Conservation (phyloP, 2,888 invertebrate genomes). For the Parnassius mnemosyne region DNA sequence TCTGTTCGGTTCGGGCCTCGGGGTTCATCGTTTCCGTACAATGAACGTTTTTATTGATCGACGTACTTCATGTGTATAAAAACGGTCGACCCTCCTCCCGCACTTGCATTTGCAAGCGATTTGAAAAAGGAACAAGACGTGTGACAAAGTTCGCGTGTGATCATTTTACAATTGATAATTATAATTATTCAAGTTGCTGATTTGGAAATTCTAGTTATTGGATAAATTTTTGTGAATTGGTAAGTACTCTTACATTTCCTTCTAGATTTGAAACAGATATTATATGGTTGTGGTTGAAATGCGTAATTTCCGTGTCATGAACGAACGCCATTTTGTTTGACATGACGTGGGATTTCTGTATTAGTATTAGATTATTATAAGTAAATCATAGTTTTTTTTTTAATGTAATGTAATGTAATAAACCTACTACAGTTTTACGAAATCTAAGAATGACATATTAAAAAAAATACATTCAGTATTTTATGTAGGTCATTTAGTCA, state of each 20-base stretch:
- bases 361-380: no score
- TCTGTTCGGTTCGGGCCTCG: slow-evolving; percentile 19
- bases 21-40: slow-evolving; percentile 20
- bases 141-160: slow-evolving; percentile 24
- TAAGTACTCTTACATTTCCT: slow-evolving; percentile 15
- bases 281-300: slow-evolving; percentile 2
- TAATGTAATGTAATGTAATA: no score
- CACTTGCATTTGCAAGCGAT: slow-evolving; percentile 20
- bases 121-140: slow-evolving; percentile 28
- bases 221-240: slow-evolving; percentile 25
- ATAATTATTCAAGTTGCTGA: slow-evolving; percentile 24
- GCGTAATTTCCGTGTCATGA: slow-evolving; percentile 10
- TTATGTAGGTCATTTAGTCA: no score
- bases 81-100: slow-evolving; percentile 19
- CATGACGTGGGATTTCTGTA: slow-evolving; percentile 19
- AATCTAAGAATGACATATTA: no score
- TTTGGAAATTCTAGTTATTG: slow-evolving; percentile 21
- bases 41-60: slow-evolving; percentile 21
- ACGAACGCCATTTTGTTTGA: slow-evolving; percentile 24
- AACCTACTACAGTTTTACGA: no score
- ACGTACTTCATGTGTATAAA: slow-evolving; percentile 21
- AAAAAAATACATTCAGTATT: no score
- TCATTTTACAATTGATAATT: slow-evolving; percentile 20
- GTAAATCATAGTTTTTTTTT: no score
- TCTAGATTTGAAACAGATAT: not conserved